These are phyloP conservation scores for Sebastes diaconus DNA, from an alignment of 2,797 vertebrate species.

Conservation along the genomic window DNA sequence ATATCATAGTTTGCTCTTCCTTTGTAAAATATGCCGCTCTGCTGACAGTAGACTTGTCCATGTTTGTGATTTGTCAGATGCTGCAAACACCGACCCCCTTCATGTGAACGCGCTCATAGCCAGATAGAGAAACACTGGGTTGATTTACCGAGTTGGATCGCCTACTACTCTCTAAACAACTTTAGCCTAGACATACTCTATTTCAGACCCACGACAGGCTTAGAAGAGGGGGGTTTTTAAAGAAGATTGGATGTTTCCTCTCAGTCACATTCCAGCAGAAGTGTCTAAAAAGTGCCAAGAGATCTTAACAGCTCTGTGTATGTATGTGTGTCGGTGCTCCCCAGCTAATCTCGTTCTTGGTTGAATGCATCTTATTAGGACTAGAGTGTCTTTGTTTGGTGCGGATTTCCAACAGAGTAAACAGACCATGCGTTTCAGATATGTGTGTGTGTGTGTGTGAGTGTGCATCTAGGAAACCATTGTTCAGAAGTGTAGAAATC, in stretches of 20 bases:
- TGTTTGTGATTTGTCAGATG: too few relatives aligned
- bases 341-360: constrained; percentile 40
- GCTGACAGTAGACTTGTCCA: too few relatives aligned
- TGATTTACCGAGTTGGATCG: too few relatives aligned
- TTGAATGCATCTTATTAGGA: constrained; percentile 57
- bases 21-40: too few relatives aligned
- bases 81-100: too few relatives aligned
- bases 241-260: constrained; percentile 32
- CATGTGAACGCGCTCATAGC: too few relatives aligned
- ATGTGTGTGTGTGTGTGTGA: neutral
- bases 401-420: constrained; percentile 51
- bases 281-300: constrained; percentile 35
- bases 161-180: neutral
- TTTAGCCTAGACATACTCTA: neutral
- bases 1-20: too few relatives aligned
- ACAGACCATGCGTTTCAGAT: constrained; percentile 15
- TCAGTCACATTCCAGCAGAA: constrained; percentile 34
- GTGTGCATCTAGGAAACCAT: neutral
- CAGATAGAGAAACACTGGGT: too few relatives aligned
- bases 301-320: constrained; percentile 48
- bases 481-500: constrained; percentile 35
- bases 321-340: neutral
- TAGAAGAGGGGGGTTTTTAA: neutral
- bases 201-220: constrained; percentile 3
- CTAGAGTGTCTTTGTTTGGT: constrained; percentile 52